phyloP scores from a whole-genome alignment of 1,140 invertebrate species.

The Nixonia krombeini region DNA sequence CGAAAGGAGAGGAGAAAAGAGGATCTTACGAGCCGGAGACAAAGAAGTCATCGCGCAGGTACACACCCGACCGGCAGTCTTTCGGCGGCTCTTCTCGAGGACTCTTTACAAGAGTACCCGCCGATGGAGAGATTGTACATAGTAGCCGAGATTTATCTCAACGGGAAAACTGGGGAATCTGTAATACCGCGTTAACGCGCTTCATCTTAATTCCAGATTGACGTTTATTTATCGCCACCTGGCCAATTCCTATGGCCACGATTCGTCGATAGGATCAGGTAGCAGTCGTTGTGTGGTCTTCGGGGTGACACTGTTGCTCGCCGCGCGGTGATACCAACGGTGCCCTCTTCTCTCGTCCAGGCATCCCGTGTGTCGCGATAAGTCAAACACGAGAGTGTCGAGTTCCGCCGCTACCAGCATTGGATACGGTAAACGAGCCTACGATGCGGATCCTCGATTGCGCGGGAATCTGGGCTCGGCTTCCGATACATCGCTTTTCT shows the following conservation, averaged over 20 bases:
- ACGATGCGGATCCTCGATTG: not conserved
- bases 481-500: too few relatives aligned
- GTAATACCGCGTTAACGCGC: constrained; percentile 55
- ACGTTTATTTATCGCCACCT: constrained; percentile 70
- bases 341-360: not conserved
- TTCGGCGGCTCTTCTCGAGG: not conserved
- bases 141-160: constrained; percentile 24
- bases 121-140: too few relatives aligned
- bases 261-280: constrained; percentile 59
- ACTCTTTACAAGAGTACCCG: too few relatives aligned
- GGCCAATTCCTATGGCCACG: constrained; percentile 70
- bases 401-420: constrained; percentile 5
- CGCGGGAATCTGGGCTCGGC: not conserved
- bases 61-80: too few relatives aligned
- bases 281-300: constrained; percentile 60
- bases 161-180: constrained; percentile 38
- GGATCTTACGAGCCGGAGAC: not conserved
- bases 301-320: too few relatives aligned
- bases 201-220: constrained; percentile 70
- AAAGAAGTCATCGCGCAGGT: not conserved
- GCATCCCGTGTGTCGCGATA: constrained; percentile 51
- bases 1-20: constrained; percentile 5
- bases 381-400: constrained; percentile 55
- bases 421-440: not conserved
- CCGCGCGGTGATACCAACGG: too few relatives aligned